Base-by-base conservation (phyloP, 2,888 invertebrate species). In the Caenorhabditis imperialis region DNA sequence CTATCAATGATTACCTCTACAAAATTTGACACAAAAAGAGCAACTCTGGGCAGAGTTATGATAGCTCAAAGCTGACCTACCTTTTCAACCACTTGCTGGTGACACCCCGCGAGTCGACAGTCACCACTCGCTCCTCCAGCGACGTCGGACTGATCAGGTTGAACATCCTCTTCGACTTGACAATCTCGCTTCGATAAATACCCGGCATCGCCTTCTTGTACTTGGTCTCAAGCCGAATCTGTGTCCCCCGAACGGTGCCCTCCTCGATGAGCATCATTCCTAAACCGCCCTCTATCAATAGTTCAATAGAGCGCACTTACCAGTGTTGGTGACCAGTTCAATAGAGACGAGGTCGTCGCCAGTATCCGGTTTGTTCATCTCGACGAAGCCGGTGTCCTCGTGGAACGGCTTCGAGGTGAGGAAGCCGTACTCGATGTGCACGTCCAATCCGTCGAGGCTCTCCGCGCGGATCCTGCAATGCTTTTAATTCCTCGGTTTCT, bases 361-460 rank as follows among this genome's bases (percentile, higher is more conserved):
- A 1, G 45, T 44, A 14, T 67, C 53, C 8, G 81, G 79, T 37
- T 81, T 82, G 61, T 84, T 79, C 58, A 77, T 53, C 37, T 84
- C 84, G 22, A 83, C 78, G 60, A 85, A 85, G 10, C 85, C 85
- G 0, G 82, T 85, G 72, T 85, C 84, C 50, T 85, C 85, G 50
- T 81, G 62, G 62, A 80, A 83, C 33, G 85, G 83, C 57, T 84
- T 84, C 22, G 82, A 75, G 0, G 85, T 85, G 71, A 86, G 65
- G 51, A 86, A 86, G 8, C 86, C 86, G 35, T 84, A 74, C 30
- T 85, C 85, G 37, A 71, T 62, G 54, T 82, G 83, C 7, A 73
- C 67, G 53, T 84, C 84, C 12, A 45, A 48, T 2, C 78, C 83
- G 55, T 84, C 81, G n/a, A 80, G 57, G 14, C 78, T 78, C 23